Base-by-base conservation (phyloP, 1,140 invertebrate genomes). In the Dermatophagoides farinae region DNA sequence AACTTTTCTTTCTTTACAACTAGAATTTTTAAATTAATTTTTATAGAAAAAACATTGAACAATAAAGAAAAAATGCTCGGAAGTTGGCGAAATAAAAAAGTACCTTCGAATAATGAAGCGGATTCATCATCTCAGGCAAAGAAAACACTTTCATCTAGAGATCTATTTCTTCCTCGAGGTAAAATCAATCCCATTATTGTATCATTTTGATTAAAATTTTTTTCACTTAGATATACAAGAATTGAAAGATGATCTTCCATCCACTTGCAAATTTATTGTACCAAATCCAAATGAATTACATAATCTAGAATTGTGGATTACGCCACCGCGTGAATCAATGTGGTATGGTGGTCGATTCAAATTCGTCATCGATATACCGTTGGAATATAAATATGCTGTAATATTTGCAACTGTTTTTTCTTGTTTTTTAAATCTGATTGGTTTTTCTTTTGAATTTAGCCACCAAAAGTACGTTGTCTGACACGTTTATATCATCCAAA, bases 401-500 rank as follows among this genome's bases (percentile, higher is more conserved):
- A 50, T 60, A 61, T 51, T 51, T 53, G n/a, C 25, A 43, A 18
- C 6, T 5, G 53, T 62, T 53, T 16, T 18, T 22, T 55, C 9
- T 52, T 52, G 16, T 52, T 40, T 52, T 66, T 11, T 60, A 57
- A 39, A 31, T 20, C 44, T 41, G 37, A 58, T 23, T 44, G n/a
- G n/a, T 22, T 9, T 62, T 52, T 62, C 38, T 64, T 57, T 60
- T 67, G 69, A 66, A 68, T 83, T 64, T 68, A 91, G 87, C 90
- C 90, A 55, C 90, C 90, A 37, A 79, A 79, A 74, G 90, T 93
- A 0, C 86, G 85, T 73, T 96, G 91, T 73, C 68, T 80, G 62
- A 96, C 90, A 46, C 83, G 83, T 70, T 74, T 95, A 18, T 96
- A 88, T 88, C 91, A 96, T 78, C 90, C 91, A 46, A 96, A 96